Base-by-base conservation (phyloP, 2,113 vertebrate species). In the Gambusia holbrooki region DNA sequence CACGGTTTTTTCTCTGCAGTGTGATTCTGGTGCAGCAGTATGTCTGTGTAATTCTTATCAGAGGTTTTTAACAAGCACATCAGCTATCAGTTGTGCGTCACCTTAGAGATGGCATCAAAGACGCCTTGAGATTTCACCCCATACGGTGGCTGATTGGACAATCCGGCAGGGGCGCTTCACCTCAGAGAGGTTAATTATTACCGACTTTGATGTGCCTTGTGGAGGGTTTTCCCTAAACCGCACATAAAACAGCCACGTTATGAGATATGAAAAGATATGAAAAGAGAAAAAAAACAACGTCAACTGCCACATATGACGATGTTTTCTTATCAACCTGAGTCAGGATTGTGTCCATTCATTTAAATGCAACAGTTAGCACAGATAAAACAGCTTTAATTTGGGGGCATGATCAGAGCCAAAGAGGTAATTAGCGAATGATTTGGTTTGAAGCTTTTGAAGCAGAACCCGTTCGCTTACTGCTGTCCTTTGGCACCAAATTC, bases 31-130 rank as follows among this genome's bases (percentile, higher is more conserved):
- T 61, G 69, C 60, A 5, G 9, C 10, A 45, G 30, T 60, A 19
- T 5, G 19, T 19, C 62, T 81, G 30, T 32, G 48, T 14, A 2
- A 30, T 14, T 13, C 54, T 90, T 91, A 84, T 92, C 86, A 88
- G 42, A n/a, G 54, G 32, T 71, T 65, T 25, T 82, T 77, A 81
- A 76, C 65, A 75, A 66, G n/a, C 69, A 29, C 71, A 66, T 83
- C 73, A 48, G 71, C 22, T 81, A 60, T 84, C 76, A 77, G 72
- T 65, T 72, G 80, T 93, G 91, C 84, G 86, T 94, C 92, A 93
- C 65, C 35, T 13, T 29, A 3, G 51, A 15, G 63, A 61, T 62
- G 45, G 58, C 76, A 81, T 88, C 85, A 87, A 33, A 78, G 89
- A 89, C 25, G 4, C 64, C 71, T 82, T 67, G 33, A 32, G 80